Conservation (phyloP, 1,140 invertebrate genomes). For the Anastrepha obliqua region DNA sequence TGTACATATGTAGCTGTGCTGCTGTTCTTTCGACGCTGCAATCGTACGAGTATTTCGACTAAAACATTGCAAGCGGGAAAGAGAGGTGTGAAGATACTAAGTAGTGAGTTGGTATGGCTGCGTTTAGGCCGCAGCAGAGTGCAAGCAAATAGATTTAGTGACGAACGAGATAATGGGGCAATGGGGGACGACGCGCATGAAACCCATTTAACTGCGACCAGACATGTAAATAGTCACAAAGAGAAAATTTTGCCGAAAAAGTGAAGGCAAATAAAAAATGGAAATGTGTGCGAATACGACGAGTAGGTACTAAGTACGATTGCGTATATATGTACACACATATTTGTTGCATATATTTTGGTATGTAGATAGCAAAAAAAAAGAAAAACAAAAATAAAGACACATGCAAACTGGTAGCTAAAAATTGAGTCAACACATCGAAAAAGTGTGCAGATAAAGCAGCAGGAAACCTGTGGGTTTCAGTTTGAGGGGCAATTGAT, state of each 20-base stretch:
- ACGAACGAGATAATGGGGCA: neutral
- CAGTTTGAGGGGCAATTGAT: neutral
- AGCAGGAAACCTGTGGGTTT: neutral
- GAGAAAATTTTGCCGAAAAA: neutral
- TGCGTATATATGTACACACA: neutral
- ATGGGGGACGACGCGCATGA: neutral
- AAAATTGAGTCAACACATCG: slow-evolving; percentile 19
- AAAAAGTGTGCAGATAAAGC: neutral
- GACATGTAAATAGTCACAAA: neutral
- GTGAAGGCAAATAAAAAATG: neutral
- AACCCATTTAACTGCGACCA: slow-evolving; percentile 16
- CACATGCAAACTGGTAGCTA: neutral
- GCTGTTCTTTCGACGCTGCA: neutral
- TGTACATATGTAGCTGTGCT: neutral
- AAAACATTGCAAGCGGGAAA: neutral
- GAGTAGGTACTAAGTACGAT: neutral
- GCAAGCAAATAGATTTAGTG: neutral
- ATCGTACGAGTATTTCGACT: neutral
- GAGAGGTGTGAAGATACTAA: neutral
- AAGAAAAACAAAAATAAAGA: neutral
- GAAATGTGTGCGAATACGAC: neutral
- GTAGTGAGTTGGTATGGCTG: neutral
- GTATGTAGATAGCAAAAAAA: neutral
- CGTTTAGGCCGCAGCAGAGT: neutral
- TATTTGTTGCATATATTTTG: neutral